phyloP scores from a whole-genome alignment of 2,888 invertebrate genomes.

The Cyclophora punctaria region DNA sequence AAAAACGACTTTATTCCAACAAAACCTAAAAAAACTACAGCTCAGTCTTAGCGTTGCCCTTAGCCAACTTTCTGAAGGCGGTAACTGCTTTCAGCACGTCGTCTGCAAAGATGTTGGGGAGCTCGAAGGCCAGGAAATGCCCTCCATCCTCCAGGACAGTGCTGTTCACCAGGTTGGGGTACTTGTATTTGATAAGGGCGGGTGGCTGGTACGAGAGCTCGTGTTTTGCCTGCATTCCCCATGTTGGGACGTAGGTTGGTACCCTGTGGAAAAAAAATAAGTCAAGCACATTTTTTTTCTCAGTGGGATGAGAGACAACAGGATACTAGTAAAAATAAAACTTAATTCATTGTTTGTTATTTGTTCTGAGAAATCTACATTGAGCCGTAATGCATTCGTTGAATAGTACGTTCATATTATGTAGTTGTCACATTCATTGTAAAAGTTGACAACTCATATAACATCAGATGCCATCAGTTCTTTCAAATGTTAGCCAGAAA shows the following conservation, averaged over 20 bases:
- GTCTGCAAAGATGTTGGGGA: constrained; percentile 79
- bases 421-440: no score
- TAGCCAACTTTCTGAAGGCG: constrained; percentile 33
- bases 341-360: no score
- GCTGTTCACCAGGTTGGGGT: constrained; percentile 77
- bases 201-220: constrained; percentile 79
- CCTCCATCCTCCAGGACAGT: constrained; percentile 81
- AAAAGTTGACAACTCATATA: no score
- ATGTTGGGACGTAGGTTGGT: constrained; percentile 79
- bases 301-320: no score
- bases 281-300: no score
- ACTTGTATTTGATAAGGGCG: constrained; percentile 74
- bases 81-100: constrained; percentile 74
- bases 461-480: no score
- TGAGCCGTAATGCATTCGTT: no score
- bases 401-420: no score
- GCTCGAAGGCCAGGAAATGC: constrained; percentile 89
- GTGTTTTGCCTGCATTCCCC: constrained; percentile 79
- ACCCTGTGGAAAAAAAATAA: constrained; percentile 67
- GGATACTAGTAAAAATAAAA: no score
- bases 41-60: constrained; percentile 39
- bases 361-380: no score
- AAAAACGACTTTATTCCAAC: not conserved
- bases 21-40: constrained; percentile 39
- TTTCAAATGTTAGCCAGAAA: no score